Evolutionary conservation across 2,888 invertebrate genomes (phyloP).

Genomic region (Cephus sareptanus): DNA sequence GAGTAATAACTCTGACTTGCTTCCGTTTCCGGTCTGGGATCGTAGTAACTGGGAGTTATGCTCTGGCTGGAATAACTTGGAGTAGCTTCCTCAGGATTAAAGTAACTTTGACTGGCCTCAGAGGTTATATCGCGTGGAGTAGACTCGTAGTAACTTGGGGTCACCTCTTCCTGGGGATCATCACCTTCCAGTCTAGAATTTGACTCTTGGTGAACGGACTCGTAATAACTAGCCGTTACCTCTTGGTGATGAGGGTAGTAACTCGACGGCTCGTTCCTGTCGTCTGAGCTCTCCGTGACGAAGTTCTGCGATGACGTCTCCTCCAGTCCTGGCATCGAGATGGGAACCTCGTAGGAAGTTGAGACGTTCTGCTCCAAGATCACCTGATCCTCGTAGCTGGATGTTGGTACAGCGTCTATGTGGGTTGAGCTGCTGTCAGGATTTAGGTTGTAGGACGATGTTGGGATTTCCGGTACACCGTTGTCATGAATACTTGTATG

Average conservation of each 20-base stretch:
- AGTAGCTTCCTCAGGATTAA: slow-evolving; percentile 51
- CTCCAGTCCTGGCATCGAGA: slow-evolving; percentile 58
- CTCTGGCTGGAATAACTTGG: slow-evolving; percentile 54
- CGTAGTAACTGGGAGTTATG: slow-evolving; percentile 56
- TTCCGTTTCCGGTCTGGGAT: slow-evolving; percentile 55
- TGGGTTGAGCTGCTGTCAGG: slow-evolving; percentile 57
- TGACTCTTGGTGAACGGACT: slow-evolving; percentile 47
- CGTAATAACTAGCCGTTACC: slow-evolving; percentile 53
- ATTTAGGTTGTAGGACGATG: slow-evolving; percentile 59
- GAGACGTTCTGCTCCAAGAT: slow-evolving; percentile 60
- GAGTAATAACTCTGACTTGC: slow-evolving; percentile 61
- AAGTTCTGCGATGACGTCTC: slow-evolving; percentile 57
- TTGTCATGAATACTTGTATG: slow-evolving; percentile 60
- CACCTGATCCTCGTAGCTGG: slow-evolving; percentile 59
- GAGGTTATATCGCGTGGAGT: slow-evolving; percentile 40
- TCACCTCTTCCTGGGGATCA: slow-evolving; percentile 52
- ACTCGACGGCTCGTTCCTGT: slow-evolving; percentile 54
- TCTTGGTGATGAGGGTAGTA: slow-evolving; percentile 55
- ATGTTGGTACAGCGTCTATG: slow-evolving; percentile 55
- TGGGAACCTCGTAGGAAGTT: slow-evolving; percentile 58
- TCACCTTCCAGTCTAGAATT: slow-evolving; percentile 50
- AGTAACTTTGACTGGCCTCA: slow-evolving; percentile 60
- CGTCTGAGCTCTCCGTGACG: slow-evolving; percentile 56
- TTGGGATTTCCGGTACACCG: slow-evolving; percentile 60
- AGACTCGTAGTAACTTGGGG: slow-evolving; percentile 56